Percentiles rank a stretch among this genome's conserved stretches.
phyloP scores from a whole-genome alignment of 2,113 vertebrate genomes.

The Dinomys branickii region DNA sequence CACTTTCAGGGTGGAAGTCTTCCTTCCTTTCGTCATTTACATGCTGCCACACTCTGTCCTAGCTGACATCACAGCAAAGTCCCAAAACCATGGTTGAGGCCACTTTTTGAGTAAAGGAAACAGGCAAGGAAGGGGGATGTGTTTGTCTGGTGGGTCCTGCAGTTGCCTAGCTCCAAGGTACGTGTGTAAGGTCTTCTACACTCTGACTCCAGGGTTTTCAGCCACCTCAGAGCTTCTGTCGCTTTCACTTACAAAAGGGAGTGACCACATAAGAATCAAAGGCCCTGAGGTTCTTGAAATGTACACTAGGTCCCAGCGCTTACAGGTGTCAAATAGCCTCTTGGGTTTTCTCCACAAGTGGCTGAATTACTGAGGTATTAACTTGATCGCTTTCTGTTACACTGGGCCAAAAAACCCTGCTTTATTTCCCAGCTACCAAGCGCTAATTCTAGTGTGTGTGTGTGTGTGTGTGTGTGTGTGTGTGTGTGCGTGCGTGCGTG shows the following conservation, averaged over 20 bases:
- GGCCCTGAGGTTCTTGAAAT: slow-evolving; percentile 53
- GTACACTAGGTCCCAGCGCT: not conserved
- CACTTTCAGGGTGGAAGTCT: not conserved
- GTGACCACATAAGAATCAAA: slow-evolving; percentile 52
- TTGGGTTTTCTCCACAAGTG: not conserved
- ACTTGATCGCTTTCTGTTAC: not conserved
- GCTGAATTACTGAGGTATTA: not conserved
- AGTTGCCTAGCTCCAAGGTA: not conserved
- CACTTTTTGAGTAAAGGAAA: not conserved
- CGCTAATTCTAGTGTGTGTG: not conserved
- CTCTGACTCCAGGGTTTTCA: not conserved
- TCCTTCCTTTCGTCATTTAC: not conserved
- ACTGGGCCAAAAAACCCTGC: slow-evolving; percentile 1
- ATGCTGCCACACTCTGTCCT: not conserved
- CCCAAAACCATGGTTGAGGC: not conserved
- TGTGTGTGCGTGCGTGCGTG: not conserved
- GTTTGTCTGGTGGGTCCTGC: not conserved
- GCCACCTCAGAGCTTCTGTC: not conserved
- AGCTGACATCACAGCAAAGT: accelerated
- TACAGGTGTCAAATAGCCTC: not conserved
- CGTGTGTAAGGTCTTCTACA: accelerated
- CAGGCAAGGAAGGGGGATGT: not conserved
- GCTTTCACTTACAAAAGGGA: not conserved
- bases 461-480: too few species aligned
- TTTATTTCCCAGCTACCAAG: slow-evolving; percentile 20